Base-by-base conservation (phyloP, 2,888 invertebrate species). In the Pterostichus madidus region DNA sequence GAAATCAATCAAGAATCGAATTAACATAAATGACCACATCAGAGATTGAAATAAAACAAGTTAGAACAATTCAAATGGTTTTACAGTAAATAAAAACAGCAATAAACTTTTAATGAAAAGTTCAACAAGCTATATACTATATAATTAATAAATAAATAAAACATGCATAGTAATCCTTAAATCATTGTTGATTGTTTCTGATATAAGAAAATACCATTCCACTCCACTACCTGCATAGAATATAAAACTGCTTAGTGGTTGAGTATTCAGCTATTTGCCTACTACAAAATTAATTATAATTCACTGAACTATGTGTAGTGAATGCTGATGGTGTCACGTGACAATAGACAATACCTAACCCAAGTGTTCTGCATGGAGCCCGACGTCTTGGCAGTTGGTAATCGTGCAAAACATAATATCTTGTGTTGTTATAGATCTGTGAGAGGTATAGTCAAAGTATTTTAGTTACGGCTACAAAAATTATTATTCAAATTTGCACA, bases 91-190 rank as follows among this genome's bases (percentile, higher is more conserved):
- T 75, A 75, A 75, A 39, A 75, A 75, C 24, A 31, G 52, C 31
- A 52, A 75, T 75, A 75, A 75, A 52, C n/a, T 11, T 52, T 52
- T 56, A 77, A 56, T 56, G 77, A 17, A 77, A 56, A 56, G 76
- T 35, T 53, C 32, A 77, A 56, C 76, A 77, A 32, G 76, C 53
- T 15, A 56, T 56, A 49, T 49, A 24, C 2, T 24, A 24, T 75
- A 44, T 75, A 76, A 76, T 76, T 76, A 77, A 77, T 77, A 35
- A 77, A 39, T 35, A 56, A 77, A 56, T 77, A 56, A 77, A 75
- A 75, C 71, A 75, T 75, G 75, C 53, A 39, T 44, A 39, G 68
- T 68, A 68, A 68, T 68, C 39, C 39, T 44, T 5, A 68, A 56
- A n/a, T 68, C 68, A 68, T 68, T 44, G 68, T 68, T 68, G 39